A percentile compares a stretch with the other conserved stretches of the same genome.
Evolutionary conservation across 1,140 invertebrate genomes (phyloP).

Genomic region (Aphis gossypii): DNA sequence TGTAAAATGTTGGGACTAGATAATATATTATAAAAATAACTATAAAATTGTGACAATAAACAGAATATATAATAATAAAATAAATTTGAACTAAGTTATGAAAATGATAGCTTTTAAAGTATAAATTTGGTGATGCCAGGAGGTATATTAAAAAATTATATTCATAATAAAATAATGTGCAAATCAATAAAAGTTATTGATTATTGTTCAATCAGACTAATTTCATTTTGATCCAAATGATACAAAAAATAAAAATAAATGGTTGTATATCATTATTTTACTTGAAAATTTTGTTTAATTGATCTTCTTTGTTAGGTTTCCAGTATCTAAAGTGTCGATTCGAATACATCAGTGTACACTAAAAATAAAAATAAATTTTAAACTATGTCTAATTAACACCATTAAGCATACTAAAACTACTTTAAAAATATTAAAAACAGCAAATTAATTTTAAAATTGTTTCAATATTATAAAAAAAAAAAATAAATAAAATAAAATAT

Average conservation of each 20-base stretch:
- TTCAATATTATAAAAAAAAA: neutral
- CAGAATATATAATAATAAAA: constrained; percentile 53
- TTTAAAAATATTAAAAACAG: neutral
- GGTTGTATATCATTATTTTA: constrained; percentile 1
- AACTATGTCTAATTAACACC: neutral
- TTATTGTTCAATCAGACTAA: constrained; percentile 53
- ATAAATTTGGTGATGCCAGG: constrained; percentile 14
- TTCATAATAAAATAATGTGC: constrained; percentile 54
- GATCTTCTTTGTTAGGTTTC: constrained; percentile 46
- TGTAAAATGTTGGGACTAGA: constrained; percentile 54
- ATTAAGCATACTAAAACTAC: neutral
- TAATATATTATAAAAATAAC: constrained; percentile 55
- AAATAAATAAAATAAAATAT: no score
- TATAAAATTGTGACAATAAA: constrained; percentile 48
- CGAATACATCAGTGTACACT: constrained; percentile 36
- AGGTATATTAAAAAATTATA: constrained; percentile 31
- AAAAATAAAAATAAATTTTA: constrained; percentile 22
- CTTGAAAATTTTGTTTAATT: constrained; percentile 32
- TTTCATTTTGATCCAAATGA: constrained; percentile 47
- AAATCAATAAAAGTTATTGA: constrained; percentile 48
- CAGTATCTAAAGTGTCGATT: constrained; percentile 15
- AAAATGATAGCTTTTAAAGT: constrained; percentile 32
- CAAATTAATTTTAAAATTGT: neutral
- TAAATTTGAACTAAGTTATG: constrained; percentile 47
- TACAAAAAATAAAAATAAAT: neutral